Base-by-base conservation (phyloP, 2,797 vertebrate species). In the Florisuga fusca region DNA sequence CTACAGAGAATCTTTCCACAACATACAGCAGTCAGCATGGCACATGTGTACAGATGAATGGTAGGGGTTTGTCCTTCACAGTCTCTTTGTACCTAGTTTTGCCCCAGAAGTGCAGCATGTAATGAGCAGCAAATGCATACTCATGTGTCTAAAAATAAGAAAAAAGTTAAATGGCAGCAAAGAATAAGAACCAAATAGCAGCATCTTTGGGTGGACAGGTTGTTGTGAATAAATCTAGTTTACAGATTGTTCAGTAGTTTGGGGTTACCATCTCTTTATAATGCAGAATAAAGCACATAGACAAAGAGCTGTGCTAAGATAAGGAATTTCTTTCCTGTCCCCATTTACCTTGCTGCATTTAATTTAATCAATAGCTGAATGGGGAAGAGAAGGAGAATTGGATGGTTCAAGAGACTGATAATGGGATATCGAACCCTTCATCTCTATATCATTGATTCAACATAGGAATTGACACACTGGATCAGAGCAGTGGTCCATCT, bases 71-170 rank as follows among this genome's bases (percentile, higher is more conserved):
- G 94, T 97, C 95, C 95, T 97, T 97, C 94, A 95, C 95, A 93
- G 69, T 75, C 89, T 87, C 97, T 98, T 97, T 98, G 96, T 97
- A 95, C 89, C 74, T 93, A 95, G 69, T 89, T 96, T 95, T 96
- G 69, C 87, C 94, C 95, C 77, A 95, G 93, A 97, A 97, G 79
- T 64, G 57, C 77, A 95, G 91, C 45, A 41, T 43, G 74, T 98
- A 98, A 98, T 98, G 96, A 98, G 96, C 93, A 95, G 89, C 86
- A 98, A 97, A 97, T 95, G 93, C 87, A 96, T 95, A 93, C 91
- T 95, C 76, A 76, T 59, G 61, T 78, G 68, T 74, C 66, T 97
- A 92, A 96, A 97, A 96, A 94, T 83, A 96, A 87, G 81, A 91
- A 80, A 92, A 90, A 90, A 75, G 10, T 90, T 94, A 79, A 83